Evolutionary conservation across 2,888 invertebrate genomes (phyloP).

Genomic region (Syrphus vitripennis): DNA sequence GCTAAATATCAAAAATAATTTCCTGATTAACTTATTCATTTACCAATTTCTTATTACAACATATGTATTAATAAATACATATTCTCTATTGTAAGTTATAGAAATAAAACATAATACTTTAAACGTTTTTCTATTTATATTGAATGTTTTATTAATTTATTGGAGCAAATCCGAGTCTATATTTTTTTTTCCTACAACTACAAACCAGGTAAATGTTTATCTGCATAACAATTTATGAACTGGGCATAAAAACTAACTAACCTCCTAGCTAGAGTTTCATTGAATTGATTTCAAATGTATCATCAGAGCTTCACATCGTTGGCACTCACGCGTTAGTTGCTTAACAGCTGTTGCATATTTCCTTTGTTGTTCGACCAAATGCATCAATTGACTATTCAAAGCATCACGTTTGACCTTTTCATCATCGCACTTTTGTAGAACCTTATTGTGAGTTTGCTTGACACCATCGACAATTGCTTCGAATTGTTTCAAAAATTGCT

Average conservation of each 20-base stretch:
- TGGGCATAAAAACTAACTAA: neutral
- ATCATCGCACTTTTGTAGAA: constrained; percentile 84
- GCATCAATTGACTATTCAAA: constrained; percentile 84
- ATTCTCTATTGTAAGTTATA: no score
- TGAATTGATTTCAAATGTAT: constrained; percentile 79
- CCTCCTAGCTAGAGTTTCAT: constrained; percentile 54
- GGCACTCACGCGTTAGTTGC: constrained; percentile 89
- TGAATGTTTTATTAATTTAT: neutral
- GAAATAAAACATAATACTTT: neutral
- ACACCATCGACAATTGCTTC: constrained; percentile 94
- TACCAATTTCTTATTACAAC: no score
- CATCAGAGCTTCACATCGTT: constrained; percentile 84
- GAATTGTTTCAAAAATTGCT: constrained; percentile 95
- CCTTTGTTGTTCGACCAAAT: constrained; percentile 87
- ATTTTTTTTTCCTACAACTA: neutral
- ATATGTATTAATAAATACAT: no score
- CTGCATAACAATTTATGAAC: neutral
- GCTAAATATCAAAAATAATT: no score
- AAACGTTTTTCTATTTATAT: neutral
- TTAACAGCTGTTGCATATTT: constrained; percentile 89
- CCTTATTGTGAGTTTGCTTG: constrained; percentile 91
- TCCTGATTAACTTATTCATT: no score
- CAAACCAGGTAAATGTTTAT: neutral
- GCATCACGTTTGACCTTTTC: constrained; percentile 87
- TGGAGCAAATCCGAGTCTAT: neutral